Percentiles rank a stretch among this genome's conserved stretches.
Conservation (phyloP, 2,113 vertebrate species). For the Hippocampus barbouri region DNA sequence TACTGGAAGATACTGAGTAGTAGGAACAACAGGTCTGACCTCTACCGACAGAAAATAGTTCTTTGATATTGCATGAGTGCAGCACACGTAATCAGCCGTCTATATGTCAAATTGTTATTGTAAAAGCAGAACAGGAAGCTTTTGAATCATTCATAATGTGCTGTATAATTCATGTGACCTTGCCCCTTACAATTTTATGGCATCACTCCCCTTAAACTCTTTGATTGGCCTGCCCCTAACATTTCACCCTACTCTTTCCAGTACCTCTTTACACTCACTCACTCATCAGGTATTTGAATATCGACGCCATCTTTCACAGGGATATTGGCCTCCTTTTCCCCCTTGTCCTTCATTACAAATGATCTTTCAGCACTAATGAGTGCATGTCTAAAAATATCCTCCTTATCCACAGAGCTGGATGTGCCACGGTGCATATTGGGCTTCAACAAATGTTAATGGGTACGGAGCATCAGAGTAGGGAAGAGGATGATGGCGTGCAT, state of each 20-base stretch:
- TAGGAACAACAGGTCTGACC: slow-evolving; percentile 50
- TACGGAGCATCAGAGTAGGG: slow-evolving; percentile 54
- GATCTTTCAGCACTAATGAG: slow-evolving; percentile 71
- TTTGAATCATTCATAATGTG: slow-evolving; percentile 36
- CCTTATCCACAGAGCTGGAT: slow-evolving; percentile 56
- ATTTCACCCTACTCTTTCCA: slow-evolving; percentile 40
- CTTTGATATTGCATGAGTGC: neutral
- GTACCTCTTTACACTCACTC: slow-evolving; percentile 36
- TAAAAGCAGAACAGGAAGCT: slow-evolving; percentile 19
- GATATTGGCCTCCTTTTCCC: slow-evolving; percentile 51
- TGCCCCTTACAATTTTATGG: slow-evolving; percentile 44
- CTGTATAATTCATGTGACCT: slow-evolving; percentile 56
- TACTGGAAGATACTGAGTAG: slow-evolving; percentile 23
- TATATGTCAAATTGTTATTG: slow-evolving; percentile 44
- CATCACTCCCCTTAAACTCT: slow-evolving; percentile 37
- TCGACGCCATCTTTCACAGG: slow-evolving; percentile 49
- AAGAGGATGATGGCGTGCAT: slow-evolving; percentile 48
- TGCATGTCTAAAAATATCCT: slow-evolving; percentile 73
- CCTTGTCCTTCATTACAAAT: slow-evolving; percentile 64
- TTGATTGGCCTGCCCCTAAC: slow-evolving; percentile 43
- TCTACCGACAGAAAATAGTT: slow-evolving; percentile 16
- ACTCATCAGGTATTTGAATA: slow-evolving; percentile 56
- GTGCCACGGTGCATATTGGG: slow-evolving; percentile 55
- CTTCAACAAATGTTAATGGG: slow-evolving; percentile 69
- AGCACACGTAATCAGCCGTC: slow-evolving; percentile 31